Conservation (phyloP, 2,797 vertebrate genomes). For the Sciurus carolinensis region DNA sequence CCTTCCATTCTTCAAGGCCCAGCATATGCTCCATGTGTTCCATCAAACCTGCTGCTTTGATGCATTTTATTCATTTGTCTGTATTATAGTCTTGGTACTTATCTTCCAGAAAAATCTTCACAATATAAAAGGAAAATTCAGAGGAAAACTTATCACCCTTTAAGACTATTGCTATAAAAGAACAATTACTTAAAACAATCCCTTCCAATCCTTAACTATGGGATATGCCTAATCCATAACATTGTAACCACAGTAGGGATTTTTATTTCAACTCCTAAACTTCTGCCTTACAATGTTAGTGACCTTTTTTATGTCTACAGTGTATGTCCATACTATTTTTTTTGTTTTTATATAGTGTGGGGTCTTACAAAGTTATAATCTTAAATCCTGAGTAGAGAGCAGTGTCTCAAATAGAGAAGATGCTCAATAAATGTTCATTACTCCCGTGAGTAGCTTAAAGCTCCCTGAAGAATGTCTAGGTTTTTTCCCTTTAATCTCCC, state of each 20-base stretch:
- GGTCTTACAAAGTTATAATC: constrained; percentile 1
- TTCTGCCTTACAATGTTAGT: constrained; percentile 9
- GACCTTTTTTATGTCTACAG: constrained; percentile 28
- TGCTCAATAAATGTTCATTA: constrained; percentile 15
- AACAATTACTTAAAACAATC: constrained; percentile 41
- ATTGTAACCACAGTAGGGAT: neutral
- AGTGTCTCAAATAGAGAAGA: constrained; percentile 35
- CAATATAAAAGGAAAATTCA: constrained; percentile 69
- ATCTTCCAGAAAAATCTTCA: constrained; percentile 68
- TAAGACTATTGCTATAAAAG: neutral
- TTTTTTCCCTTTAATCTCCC: neutral
- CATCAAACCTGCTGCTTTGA: constrained; percentile 60
- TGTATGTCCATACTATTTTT: neutral
- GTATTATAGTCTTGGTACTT: constrained; percentile 56
- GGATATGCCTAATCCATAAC: constrained; percentile 24
- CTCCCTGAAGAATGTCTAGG: neutral
- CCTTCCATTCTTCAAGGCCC: constrained; percentile 49
- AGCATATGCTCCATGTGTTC: neutral
- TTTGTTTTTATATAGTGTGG: neutral
- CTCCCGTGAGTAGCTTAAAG: constrained; percentile 11
- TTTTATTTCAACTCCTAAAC: constrained; percentile 23
- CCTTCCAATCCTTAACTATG: constrained; percentile 16
- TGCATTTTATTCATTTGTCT: constrained; percentile 65
- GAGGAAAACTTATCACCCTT: constrained; percentile 37
- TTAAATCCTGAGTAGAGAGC: constrained; percentile 46